Percentiles rank a stretch among this genome's conserved stretches.
Evolutionary conservation across 92 coral and sea anemone species (phyloP).

Genomic region (Isaurus tuberculatus): DNA sequence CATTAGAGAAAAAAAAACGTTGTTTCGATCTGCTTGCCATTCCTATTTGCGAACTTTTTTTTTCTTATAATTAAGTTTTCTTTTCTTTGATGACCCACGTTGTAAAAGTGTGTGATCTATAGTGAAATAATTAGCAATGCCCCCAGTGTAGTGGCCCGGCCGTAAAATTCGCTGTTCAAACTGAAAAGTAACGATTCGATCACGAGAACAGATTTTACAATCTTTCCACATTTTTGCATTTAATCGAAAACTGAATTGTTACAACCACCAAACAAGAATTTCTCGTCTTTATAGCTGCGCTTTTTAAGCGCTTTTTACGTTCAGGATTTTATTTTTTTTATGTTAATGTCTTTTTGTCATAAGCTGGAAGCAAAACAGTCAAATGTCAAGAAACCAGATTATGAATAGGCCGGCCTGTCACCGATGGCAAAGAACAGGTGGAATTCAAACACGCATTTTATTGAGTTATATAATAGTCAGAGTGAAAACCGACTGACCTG

Average conservation of each 20-base stretch:
- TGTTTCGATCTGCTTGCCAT: not conserved
- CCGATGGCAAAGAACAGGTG: constrained; percentile 40
- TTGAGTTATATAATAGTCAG: not conserved
- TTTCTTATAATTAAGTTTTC: not conserved
- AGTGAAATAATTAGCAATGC: constrained; percentile 33
- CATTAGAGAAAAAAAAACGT: not conserved
- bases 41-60: not conserved
- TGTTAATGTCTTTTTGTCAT: not conserved
- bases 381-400: constrained; percentile 22
- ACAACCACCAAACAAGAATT: not conserved
- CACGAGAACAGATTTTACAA: not conserved
- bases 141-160: not conserved
- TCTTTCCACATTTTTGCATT: not conserved
- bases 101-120: not conserved
- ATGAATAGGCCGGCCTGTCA: not conserved
- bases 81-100: not conserved
- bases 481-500: not conserved
- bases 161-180: not conserved
- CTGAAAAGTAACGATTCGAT: not conserved
- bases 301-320: constrained; percentile 17
- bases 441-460: not conserved
- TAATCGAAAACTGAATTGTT: not conserved
- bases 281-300: constrained; percentile 2
- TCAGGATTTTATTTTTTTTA: not conserved
- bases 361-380: not conserved